Conservation (phyloP, 2,888 invertebrate species). For the Cheilosia vulpina region DNA sequence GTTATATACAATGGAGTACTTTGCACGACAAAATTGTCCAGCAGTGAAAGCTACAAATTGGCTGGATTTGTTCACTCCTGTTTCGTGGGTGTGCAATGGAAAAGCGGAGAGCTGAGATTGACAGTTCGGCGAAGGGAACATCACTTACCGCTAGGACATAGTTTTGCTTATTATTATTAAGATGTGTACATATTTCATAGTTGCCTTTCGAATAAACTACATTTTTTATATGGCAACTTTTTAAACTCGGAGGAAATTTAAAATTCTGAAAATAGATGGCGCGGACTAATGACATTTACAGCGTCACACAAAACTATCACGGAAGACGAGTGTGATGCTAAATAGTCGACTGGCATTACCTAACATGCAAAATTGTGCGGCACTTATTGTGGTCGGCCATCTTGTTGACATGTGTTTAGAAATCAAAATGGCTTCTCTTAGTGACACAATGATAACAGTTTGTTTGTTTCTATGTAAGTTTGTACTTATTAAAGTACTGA, state of each 20-base stretch:
- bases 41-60: conserved; percentile 76
- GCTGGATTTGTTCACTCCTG: conserved; percentile 83
- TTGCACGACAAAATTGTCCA: conserved; percentile 80
- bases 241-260: not conserved
- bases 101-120: conserved; percentile 12
- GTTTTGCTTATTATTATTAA: not conserved
- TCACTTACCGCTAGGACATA: not conserved
- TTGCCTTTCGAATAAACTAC: not conserved
- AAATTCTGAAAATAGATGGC: not conserved
- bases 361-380: too few relatives aligned
- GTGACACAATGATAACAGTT: too few relatives aligned
- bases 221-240: not conserved
- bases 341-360: too few relatives aligned
- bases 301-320: not conserved
- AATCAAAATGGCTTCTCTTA: too few relatives aligned
- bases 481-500: too few relatives aligned
- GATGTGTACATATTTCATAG: not conserved
- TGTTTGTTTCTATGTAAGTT: too few relatives aligned
- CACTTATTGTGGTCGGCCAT: too few relatives aligned
- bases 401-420: too few relatives aligned
- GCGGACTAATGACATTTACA: not conserved
- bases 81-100: conserved; percentile 84
- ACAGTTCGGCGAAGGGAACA: not conserved
- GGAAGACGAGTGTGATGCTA: too few relatives aligned
- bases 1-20: conserved; percentile 91